Base-by-base conservation (phyloP, 2,113 vertebrate genomes). In the Columba livia region DNA sequence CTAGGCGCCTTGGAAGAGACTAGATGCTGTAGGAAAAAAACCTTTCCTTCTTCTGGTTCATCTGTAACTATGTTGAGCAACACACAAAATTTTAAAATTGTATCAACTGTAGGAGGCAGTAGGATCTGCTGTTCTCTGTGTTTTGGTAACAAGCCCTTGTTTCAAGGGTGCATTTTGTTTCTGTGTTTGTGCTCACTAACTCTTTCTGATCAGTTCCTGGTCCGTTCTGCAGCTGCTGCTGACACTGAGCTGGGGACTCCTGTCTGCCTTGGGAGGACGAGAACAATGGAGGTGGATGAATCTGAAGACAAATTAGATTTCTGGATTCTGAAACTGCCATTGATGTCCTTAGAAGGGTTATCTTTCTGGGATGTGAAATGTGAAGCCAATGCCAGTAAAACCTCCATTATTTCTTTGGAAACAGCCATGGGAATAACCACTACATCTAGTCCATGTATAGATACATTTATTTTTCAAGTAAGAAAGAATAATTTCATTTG, bases 161-260 rank as follows among this genome's bases (percentile, higher is more conserved):
- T 60, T 82, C 34, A 20, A 69, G 79, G 21, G 14, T 23, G 13
- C 2, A 1, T 34, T 66, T 21, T 44, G 3, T 53, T 26, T 44
- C 50, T 54, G n/a, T 1, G 0, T 61, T 66, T 72, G n/a, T 31
- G 36, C 38, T 66, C 65, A 28, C n/a, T 40, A 16, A 32, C 26
- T 36, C 36, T 47, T 61, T n/a, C 9, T 1, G 1, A 54, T 15
- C 14, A 15, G 14, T 14, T 53, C 31, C 44, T 42, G 25, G 21
- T 58, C 50, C 2, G 0, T 71, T 36, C 51, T 54, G 20, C 36
- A 21, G 57, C 11, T 5, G 4, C 16, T 29, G 31, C 23, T 26
- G 66, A 3, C 7, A 7, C 15, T 0, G 2, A 23, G 14, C 34
- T 82, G 53, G n/a, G 23, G 42, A 7, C 1, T 7, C 13, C n/a